Evolutionary conservation across 2,113 vertebrate species (phyloP).

Genomic region (Prochilodus magdalenae): DNA sequence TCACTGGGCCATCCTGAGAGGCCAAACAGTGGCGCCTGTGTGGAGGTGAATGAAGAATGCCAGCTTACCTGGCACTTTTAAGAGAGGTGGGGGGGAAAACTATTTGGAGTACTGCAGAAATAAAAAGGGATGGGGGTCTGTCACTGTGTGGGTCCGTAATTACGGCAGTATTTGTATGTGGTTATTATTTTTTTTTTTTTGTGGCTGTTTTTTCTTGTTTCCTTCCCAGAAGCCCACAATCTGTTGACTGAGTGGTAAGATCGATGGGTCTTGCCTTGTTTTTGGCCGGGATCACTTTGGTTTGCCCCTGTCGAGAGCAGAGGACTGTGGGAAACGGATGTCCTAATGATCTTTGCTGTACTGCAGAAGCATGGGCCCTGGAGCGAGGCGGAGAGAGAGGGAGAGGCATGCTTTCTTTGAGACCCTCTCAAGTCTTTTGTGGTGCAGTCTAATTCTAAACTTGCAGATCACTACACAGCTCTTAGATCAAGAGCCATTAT

Average conservation of each 20-base stretch:
- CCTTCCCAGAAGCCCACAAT: not conserved
- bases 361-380: constrained; percentile 26
- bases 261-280: not conserved
- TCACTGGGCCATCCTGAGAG: constrained; percentile 66
- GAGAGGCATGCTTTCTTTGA: constrained; percentile 15
- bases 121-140: too few relatives aligned
- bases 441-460: not conserved
- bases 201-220: not conserved
- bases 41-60: not conserved
- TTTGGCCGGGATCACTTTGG: constrained; percentile 17
- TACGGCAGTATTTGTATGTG: not conserved
- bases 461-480: not conserved
- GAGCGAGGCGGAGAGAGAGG: constrained; percentile 16
- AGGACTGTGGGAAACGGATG: constrained; percentile 59
- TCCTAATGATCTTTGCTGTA: constrained; percentile 61
- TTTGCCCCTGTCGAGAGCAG: constrained; percentile 11
- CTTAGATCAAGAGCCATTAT: not conserved
- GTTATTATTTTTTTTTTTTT: not conserved
- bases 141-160: too few relatives aligned
- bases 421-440: constrained; percentile 32
- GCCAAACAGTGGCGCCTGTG: constrained; percentile 43
- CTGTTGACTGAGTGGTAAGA: not conserved
- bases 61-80: not conserved
- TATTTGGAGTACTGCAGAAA: too few relatives aligned
- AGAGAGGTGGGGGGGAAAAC: too few relatives aligned